A percentile compares a stretch with the other conserved stretches of the same genome.
Evolutionary conservation across 2,888 invertebrate species (phyloP).

Genomic region (Drosophila birchii): DNA sequence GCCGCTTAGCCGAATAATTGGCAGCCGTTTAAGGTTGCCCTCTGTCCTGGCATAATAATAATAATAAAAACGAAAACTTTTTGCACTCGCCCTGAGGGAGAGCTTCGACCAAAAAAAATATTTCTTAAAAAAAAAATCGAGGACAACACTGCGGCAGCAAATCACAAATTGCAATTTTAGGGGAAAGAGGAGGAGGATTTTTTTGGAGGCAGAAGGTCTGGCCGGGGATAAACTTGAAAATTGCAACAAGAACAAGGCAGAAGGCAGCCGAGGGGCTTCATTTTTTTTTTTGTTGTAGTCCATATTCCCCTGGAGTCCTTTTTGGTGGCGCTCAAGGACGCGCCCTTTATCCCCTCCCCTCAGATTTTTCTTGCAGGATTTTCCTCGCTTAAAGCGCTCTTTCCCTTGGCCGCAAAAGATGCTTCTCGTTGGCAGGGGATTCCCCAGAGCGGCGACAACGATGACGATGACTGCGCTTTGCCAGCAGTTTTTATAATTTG

Average conservation of each 20-base stretch:
- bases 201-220: not conserved
- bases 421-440: conserved; percentile 8
- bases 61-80: conserved; percentile 27
- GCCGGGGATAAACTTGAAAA: conserved; percentile 57
- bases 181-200: not conserved
- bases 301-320: conserved; percentile 61
- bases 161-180: conserved; percentile 34
- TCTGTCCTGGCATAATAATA: conserved; percentile 21
- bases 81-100: conserved; percentile 24
- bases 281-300: not conserved
- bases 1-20: conserved; percentile 31
- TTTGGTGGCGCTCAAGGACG: conserved; percentile 68
- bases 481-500: conserved; percentile 80
- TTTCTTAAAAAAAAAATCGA: conserved; percentile 19
- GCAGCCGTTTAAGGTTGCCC: conserved; percentile 37
- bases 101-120: conserved; percentile 1
- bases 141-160: conserved; percentile 32
- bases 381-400: conserved; percentile 56
- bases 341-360: conserved; percentile 6
- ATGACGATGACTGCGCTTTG: conserved; percentile 68
- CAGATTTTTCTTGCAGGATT: conserved; percentile 1
- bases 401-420: conserved; percentile 39
- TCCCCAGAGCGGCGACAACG: conserved; percentile 37
- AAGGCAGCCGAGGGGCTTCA: conserved; percentile 17
- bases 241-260: conserved; percentile 51